Base-by-base conservation (phyloP, 2,113 vertebrate species). In the Psittacula cyanocephala region DNA sequence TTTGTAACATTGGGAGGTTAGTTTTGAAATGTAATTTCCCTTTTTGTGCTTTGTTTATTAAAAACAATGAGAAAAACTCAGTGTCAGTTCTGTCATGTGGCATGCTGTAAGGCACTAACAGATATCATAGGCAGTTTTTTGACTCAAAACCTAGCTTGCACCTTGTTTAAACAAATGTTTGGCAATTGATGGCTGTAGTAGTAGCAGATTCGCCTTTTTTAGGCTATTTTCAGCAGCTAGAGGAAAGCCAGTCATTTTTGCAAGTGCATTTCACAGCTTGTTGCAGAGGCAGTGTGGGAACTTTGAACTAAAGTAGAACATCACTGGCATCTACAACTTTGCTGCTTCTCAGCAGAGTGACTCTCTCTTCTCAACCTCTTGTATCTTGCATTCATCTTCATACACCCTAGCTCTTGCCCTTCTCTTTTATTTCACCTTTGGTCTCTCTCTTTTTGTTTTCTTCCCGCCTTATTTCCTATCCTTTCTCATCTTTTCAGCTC, bases 31-130 rank as follows among this genome's bases (percentile, higher is more conserved):
- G 3, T 46, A 62, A 37, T 85, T 67, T 35, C 3, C 19, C 8
- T 43, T 62, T 28, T 41, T 39, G 20, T 43, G 6, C 24, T 57
- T 62, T 43, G 13, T 63, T 62, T 46, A 33, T 31, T 57, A 41
- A 46, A 80, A 75, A 9, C 6, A 59, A n/a, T 2, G 0, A 23
- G 24, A 81, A 57, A 29, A 1, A 0, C 2, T n/a, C 14, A 28
- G 19, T 37, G 25, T 65, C 14, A 18, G 9, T 81, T 72, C 17
- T 29, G 33, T 44, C 25, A 13, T 3, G 28, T 63, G 31, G 22
- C 72, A 29, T 7, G 1, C 6, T 55, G 11, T 16, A 47, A 76
- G 53, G 19, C 12, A 43, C 35, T 12, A 74, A 44, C 3, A 68
- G 41, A 28, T 53, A 35, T 10, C 17, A 47, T 1, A 44, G 37